phyloP scores from a whole-genome alignment of 2,888 invertebrate genomes.

The Iselma pallidipennis region DNA sequence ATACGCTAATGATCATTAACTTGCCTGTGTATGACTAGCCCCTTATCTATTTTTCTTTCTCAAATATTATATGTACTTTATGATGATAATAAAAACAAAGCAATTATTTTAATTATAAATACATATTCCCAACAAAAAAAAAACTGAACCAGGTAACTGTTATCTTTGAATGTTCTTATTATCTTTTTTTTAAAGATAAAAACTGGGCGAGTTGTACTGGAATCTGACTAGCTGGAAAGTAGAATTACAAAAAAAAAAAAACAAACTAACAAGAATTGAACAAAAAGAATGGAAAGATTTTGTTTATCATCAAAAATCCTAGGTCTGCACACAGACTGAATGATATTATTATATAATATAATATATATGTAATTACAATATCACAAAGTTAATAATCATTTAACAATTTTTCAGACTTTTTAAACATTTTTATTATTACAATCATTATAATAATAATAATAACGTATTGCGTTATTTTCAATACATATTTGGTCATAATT shows the following conservation, averaged over 20 bases:
- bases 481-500: slow-evolving; percentile 40
- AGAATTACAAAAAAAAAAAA: slow-evolving; percentile 1
- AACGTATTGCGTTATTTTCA: neutral
- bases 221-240: slow-evolving; percentile 10
- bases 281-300: slow-evolving; percentile 7
- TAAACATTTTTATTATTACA: slow-evolving; percentile 37
- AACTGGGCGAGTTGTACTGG: slow-evolving; percentile 10
- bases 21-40: too few species aligned
- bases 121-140: neutral
- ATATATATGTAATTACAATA: slow-evolving; percentile 45
- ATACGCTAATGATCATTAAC: too few species aligned
- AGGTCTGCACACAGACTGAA: slow-evolving; percentile 14
- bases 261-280: neutral
- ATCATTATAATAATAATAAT: slow-evolving; percentile 28
- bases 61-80: neutral
- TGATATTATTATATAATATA: too few species aligned
- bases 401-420: slow-evolving; percentile 49
- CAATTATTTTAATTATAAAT: neutral
- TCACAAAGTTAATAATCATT: slow-evolving; percentile 49
- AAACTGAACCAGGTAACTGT: neutral
- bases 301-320: neutral
- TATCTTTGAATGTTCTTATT: neutral
- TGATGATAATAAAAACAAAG: neutral
- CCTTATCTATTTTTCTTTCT: too few species aligned
- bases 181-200: neutral